Base-by-base conservation (phyloP, 2,113 vertebrate species). In the Gymnogyps californianus region DNA sequence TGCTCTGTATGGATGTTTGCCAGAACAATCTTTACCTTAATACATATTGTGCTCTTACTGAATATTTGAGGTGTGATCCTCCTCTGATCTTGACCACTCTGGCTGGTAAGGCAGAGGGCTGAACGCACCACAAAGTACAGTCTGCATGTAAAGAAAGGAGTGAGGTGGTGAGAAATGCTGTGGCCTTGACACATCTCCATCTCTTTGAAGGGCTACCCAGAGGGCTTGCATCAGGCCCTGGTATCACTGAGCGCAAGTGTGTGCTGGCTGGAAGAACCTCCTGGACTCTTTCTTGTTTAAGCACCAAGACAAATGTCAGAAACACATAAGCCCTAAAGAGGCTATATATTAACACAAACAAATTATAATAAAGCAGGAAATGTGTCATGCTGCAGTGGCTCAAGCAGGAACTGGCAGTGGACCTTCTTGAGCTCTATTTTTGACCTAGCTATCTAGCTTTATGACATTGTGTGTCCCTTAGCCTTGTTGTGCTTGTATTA, bases 211-310 rank as follows among this genome's bases (percentile, higher is more conserved):
- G 19, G 29, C 8, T 54, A 20, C 32, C 9, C 16, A 18, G 29
- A 29, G 29, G 52, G 11, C 20, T 58, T 52, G 22, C 55, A 66
- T 31, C 0, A 2, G 34, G 18, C 42, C 25, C 25, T 52, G 79
- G 22, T 13, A 44, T 3, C 7, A 2, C 22, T 46, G 16, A 42
- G 20, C 2, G 1, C 18, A 52, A 5, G 31, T 13, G 8, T 31
- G 28, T 74, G 32, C 11, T 36, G 76, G 11, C 12, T 90, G 29
- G 74, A 40, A 67, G 32, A 49, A 49, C 22, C 8, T 87, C 34
- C 38, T 71, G n/a, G 9, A 34, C 46, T 62, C 47, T 67, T 51
- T 47, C n/a, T 32, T 74, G 5, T 78, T 57, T 61, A 77, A 79
- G 49, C 8, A 59, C 9, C 36, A 52, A 79, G 54, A 67, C 22